A percentile compares a stretch with the other conserved stretches of the same genome.
phyloP scores from a whole-genome alignment of 2,888 invertebrate genomes.

The Crematogaster levior region DNA sequence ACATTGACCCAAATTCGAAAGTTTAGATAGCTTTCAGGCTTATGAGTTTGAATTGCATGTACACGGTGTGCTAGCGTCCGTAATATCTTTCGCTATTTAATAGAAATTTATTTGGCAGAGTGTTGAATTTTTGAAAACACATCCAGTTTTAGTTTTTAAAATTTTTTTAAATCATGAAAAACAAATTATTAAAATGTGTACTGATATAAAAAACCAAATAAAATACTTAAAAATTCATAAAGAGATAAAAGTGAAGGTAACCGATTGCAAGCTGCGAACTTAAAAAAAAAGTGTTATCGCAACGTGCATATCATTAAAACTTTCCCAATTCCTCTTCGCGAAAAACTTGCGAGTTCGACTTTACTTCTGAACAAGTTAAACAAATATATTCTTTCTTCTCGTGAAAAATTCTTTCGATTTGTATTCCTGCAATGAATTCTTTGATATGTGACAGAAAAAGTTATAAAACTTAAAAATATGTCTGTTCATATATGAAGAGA shows the following conservation, averaged over 20 bases:
- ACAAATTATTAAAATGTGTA: conserved; percentile 10
- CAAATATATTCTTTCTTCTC: conserved; percentile 33
- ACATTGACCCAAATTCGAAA: conserved; percentile 47
- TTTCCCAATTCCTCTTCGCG: conserved; percentile 59
- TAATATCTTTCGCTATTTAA: neutral
- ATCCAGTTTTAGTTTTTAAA: neutral
- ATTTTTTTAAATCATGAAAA: neutral
- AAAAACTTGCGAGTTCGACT: conserved; percentile 29
- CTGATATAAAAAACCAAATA: neutral
- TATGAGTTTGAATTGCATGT: neutral
- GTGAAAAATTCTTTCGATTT: conserved; percentile 23
- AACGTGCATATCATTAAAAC: conserved; percentile 46
- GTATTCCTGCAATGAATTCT: neutral
- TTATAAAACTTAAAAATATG: neutral
- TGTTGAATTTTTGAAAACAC: neutral
- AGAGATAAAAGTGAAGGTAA: neutral
- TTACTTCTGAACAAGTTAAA: conserved; percentile 3
- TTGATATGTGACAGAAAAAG: neutral
- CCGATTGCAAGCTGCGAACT: conserved; percentile 4
- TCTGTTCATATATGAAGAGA: neutral
- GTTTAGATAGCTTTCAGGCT: conserved; percentile 11
- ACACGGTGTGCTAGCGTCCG: neutral
- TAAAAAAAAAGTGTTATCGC: conserved; percentile 18
- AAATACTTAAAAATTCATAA: conserved; percentile 7
- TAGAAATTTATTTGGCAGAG: conserved; percentile 8